phyloP scores from a whole-genome alignment of 2,113 vertebrate genomes.

The Hemicordylus capensis region DNA sequence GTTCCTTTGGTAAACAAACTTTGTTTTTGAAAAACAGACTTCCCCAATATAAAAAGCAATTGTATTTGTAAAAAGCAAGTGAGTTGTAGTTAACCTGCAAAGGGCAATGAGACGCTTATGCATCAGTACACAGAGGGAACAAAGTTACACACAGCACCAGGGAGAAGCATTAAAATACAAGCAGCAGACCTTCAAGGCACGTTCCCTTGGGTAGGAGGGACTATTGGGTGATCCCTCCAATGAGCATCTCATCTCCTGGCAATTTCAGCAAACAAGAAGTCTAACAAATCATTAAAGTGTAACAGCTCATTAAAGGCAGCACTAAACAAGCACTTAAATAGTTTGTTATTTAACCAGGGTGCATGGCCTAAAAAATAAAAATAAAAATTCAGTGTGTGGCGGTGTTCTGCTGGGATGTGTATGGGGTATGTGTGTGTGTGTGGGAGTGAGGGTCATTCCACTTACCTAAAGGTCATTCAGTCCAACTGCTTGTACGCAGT shows the following conservation, averaged over 20 bases:
- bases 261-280: slow-evolving; percentile 24
- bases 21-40: neutral
- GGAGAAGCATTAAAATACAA: neutral
- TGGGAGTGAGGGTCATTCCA: neutral
- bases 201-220: neutral
- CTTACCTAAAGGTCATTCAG: neutral
- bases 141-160: neutral
- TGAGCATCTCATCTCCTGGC: slow-evolving; percentile 12
- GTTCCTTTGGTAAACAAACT: neutral
- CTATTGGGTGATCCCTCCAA: neutral
- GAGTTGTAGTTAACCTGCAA: neutral
- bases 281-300: slow-evolving; percentile 25
- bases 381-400: neutral
- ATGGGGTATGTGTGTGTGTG: neutral
- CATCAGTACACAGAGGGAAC: neutral
- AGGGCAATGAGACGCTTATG: neutral
- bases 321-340: neutral
- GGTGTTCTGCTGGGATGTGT: neutral
- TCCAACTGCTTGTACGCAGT: neutral
- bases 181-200: neutral
- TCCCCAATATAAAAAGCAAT: neutral
- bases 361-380: neutral
- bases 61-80: neutral
- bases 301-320: neutral
- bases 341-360: neutral